A percentile compares a stretch with the other conserved stretches of the same genome.
Evolutionary conservation across 2,797 vertebrate species (phyloP).

Genomic region (Oryzias sinensis): DNA sequence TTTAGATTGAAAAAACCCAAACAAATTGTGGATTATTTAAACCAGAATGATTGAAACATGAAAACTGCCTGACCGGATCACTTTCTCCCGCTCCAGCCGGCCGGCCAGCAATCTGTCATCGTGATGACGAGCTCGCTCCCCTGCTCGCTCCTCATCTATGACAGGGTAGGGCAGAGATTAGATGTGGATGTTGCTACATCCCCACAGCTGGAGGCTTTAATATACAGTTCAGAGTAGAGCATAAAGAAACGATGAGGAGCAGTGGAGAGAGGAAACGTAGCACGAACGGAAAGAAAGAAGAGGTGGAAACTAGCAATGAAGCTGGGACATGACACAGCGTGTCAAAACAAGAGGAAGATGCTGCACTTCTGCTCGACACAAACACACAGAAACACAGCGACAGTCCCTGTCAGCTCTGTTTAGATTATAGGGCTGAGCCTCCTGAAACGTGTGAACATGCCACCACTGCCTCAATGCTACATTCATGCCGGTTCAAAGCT

Average conservation of each 20-base stretch:
- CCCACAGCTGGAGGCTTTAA: neutral
- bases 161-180: constrained; percentile 17
- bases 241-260: neutral
- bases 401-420: constrained; percentile 50
- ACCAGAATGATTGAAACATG: neutral
- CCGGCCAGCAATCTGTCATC: constrained; percentile 85
- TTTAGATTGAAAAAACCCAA: neutral
- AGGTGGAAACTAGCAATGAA: constrained; percentile 23
- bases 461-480: constrained; percentile 21
- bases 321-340: constrained; percentile 30
- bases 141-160: constrained; percentile 84
- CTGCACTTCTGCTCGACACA: constrained; percentile 41
- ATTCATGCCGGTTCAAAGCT: constrained; percentile 16
- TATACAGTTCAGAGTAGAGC: neutral
- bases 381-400: constrained; percentile 24
- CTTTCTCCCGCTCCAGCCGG: constrained; percentile 92
- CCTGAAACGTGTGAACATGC: constrained; percentile 44
- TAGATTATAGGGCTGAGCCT: constrained; percentile 53
- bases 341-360: constrained; percentile 31
- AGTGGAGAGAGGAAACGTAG: neutral
- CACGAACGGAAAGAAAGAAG: constrained; percentile 9
- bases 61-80: constrained; percentile 83
- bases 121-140: constrained; percentile 84
- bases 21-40: neutral
- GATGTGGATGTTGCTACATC: constrained; percentile 10